phyloP scores from a whole-genome alignment of 2,888 invertebrate species.

The Hoplodrina ambigua region DNA sequence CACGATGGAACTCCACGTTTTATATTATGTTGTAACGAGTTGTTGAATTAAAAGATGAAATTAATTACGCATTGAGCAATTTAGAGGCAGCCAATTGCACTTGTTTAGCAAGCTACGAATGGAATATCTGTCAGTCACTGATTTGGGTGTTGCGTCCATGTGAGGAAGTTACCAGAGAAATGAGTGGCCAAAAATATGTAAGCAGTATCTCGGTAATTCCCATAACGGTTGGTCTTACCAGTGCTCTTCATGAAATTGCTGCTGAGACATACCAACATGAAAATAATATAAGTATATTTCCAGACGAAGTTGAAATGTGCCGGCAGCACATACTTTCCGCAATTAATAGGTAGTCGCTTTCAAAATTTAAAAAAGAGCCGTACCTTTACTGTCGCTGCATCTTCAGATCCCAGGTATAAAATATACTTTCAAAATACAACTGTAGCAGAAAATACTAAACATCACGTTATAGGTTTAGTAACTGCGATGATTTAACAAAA shows the following conservation, averaged over 20 bases:
- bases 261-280: constrained; percentile 5
- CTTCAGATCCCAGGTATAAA: constrained; percentile 37
- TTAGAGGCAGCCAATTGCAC: constrained; percentile 2
- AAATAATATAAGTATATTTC: constrained; percentile 7
- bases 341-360: constrained; percentile 10
- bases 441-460: constrained; percentile 25
- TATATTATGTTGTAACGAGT: constrained; percentile 57
- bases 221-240: constrained; percentile 21
- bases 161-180: constrained; percentile 3
- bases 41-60: constrained; percentile 46
- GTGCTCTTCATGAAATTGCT: constrained; percentile 8
- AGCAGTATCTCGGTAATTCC: constrained; percentile 25
- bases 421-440: constrained; percentile 29
- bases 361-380: constrained; percentile 15
- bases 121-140: not conserved
- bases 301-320: constrained; percentile 9
- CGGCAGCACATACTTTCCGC: constrained; percentile 14
- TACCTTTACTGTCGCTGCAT: constrained; percentile 8
- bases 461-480: constrained; percentile 18
- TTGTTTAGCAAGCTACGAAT: not conserved
- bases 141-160: not conserved
- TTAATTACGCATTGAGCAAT: constrained; percentile 24
- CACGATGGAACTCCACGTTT: constrained; percentile 58
- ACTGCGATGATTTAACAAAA: constrained; percentile 21
- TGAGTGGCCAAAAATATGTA: constrained; percentile 24